Percentiles rank a stretch among this genome's conserved stretches.
These are phyloP conservation scores for Gambusia affinis DNA, from an alignment of 2,113 vertebrate genomes.

Conservation along the genomic window DNA sequence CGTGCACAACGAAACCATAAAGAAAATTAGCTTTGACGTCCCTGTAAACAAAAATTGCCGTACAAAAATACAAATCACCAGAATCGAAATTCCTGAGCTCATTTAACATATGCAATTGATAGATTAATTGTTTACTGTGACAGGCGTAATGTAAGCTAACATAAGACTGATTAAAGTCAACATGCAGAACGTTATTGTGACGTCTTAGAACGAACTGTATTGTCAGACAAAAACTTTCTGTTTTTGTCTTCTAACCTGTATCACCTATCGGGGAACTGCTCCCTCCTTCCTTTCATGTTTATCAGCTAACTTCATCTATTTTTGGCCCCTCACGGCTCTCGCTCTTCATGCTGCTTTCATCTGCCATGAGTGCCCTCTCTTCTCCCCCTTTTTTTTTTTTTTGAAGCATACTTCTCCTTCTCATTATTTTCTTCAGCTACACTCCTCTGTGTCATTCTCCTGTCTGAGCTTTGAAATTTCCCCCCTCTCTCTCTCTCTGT, in stretches of 20 bases:
- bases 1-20: no score
- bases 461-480: conserved; percentile 52
- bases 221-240: neutral
- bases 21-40: no score
- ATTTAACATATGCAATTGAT: no score
- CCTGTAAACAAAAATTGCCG: no score
- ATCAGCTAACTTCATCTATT: neutral
- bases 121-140: no score
- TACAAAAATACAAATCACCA: no score
- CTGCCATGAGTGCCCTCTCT: conserved; percentile 6
- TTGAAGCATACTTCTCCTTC: conserved; percentile 53
- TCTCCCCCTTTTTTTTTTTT: neutral
- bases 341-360: conserved; percentile 29
- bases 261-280: conserved; percentile 1
- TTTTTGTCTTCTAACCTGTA: neutral
- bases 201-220: no score
- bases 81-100: no score
- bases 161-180: no score
- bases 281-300: neutral
- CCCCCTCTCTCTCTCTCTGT: neutral
- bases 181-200: neutral
- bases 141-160: no score
- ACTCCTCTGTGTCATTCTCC: conserved; percentile 53
- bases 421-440: conserved; percentile 59
- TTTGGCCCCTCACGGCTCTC: neutral